Base-by-base conservation (phyloP, 2,113 vertebrate genomes). In the Australoheros scitulus region DNA sequence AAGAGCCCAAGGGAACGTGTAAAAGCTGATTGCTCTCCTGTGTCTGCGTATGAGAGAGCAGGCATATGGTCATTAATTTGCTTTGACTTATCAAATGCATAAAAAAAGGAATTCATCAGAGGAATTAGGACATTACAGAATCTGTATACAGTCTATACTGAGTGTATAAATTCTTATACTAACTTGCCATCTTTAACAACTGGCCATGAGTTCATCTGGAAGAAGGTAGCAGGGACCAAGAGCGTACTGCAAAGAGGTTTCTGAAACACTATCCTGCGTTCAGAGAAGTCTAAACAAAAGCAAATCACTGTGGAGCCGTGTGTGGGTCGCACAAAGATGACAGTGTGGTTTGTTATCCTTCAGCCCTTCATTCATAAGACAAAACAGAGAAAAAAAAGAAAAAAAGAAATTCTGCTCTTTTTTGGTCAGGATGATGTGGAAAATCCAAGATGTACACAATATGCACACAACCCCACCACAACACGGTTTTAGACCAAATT, bases 11-110 rank as follows among this genome's bases (percentile, higher is more conserved):
- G 74, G 80, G 20, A 77, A 84, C 7, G 5, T 50, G 63, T 14
- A 57, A 22, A 29, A 29, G 72, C 74, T 85, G 80, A 84, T 84
- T 81, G 52, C 63, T 87, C 74, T 87, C 88, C 68, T 77, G 81
- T 77, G 80, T 60, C 60, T 57, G 17, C n/a, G 36, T 47, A 4
- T 11, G 76, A 64, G 34, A 22, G 58, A 72, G 41, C 81, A 63
- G 50, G 68, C 38, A 80, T 26, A 80, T 76, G 81, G 65, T 76
- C 59, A 77, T 57, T 59, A 47, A 32, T 61, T 79, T 70, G 32
- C 72, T 68, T 22, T 22, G 63, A 56, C 17, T 36, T 7, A 80
- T 36, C 18, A 79, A 5, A 72, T 47, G 43, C n/a, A 24, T 24
- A 60, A n/a, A 47, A 70, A 75, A 34, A 64, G 1, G 11, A 68